A percentile compares a stretch with the other conserved stretches of the same genome.
Conservation (phyloP, 2,888 invertebrate genomes). For the Agrochola lychnidis region DNA sequence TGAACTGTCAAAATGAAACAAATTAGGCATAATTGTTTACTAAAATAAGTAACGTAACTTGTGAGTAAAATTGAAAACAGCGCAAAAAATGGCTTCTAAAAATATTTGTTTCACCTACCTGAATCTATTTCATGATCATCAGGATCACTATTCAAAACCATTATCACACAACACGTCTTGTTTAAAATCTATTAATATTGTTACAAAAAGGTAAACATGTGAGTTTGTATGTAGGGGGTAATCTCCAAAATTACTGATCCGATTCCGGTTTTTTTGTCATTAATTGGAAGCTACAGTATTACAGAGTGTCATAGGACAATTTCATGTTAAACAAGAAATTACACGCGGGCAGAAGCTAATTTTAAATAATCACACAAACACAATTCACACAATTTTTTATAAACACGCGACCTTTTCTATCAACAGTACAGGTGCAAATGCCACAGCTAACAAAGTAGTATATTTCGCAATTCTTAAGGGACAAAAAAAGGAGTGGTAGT, state of each 20-base stretch:
- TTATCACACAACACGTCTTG: neutral
- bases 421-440: neutral
- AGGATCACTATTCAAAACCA: slow-evolving; percentile 7
- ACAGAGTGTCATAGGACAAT: too few relatives aligned
- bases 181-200: neutral
- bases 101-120: slow-evolving; percentile 20
- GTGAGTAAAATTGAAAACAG: neutral
- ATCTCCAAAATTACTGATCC: too few relatives aligned
- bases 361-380: neutral
- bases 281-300: too few relatives aligned
- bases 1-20: too few relatives aligned
- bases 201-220: too few relatives aligned
- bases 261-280: too few relatives aligned
- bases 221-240: too few relatives aligned
- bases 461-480: neutral
- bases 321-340: neutral
- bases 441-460: neutral
- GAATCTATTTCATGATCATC: neutral
- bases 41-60: too few relatives aligned
- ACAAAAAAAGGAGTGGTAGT: neutral
- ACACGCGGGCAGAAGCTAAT: too few relatives aligned
- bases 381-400: too few relatives aligned
- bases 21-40: too few relatives aligned
- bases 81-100: neutral
- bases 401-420: neutral